Percentiles rank a stretch among this genome's conserved stretches.
These are phyloP conservation scores for Corythornis leucogaster DNA, from an alignment of 2,797 vertebrate genomes.

Conservation along the genomic window DNA sequence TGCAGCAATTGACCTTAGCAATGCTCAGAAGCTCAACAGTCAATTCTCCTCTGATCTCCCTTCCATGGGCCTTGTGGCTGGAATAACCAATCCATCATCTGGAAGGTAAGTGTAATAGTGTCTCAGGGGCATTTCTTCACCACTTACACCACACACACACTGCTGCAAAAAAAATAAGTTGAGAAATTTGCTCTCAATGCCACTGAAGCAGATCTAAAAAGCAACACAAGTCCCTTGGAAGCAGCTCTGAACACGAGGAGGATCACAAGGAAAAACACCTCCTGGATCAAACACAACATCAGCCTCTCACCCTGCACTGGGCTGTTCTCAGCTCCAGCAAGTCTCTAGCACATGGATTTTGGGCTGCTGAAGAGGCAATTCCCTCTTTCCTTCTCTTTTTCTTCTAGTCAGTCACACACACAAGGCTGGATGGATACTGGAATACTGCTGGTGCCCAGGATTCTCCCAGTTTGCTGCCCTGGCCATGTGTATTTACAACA, in stretches of 20 bases:
- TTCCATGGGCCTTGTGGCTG: slow-evolving; percentile 71
- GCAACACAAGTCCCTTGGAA: neutral
- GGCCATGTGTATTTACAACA: neutral
- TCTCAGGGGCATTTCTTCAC: slow-evolving; percentile 45
- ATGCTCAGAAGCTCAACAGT: slow-evolving; percentile 77
- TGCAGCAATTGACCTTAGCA: slow-evolving; percentile 76
- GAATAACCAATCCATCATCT: slow-evolving; percentile 78
- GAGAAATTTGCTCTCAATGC: slow-evolving; percentile 22
- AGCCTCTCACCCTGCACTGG: neutral
- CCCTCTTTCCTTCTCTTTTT: neutral
- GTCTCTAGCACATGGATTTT: neutral
- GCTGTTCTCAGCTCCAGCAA: neutral
- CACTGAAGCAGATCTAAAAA: neutral
- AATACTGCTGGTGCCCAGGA: neutral
- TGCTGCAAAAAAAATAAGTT: slow-evolving; percentile 7
- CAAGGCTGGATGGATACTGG: neutral
- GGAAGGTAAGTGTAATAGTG: slow-evolving; percentile 73
- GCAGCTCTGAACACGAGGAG: neutral
- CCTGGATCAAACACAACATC: rapidly evolving
- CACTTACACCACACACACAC: neutral
- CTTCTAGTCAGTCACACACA: neutral
- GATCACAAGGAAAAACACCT: neutral
- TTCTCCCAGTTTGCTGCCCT: neutral
- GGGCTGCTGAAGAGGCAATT: neutral
- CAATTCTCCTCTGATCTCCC: slow-evolving; percentile 79